phyloP scores from a whole-genome alignment of 2,888 invertebrate genomes.

The Aphelenchoides bicaudatus region DNA sequence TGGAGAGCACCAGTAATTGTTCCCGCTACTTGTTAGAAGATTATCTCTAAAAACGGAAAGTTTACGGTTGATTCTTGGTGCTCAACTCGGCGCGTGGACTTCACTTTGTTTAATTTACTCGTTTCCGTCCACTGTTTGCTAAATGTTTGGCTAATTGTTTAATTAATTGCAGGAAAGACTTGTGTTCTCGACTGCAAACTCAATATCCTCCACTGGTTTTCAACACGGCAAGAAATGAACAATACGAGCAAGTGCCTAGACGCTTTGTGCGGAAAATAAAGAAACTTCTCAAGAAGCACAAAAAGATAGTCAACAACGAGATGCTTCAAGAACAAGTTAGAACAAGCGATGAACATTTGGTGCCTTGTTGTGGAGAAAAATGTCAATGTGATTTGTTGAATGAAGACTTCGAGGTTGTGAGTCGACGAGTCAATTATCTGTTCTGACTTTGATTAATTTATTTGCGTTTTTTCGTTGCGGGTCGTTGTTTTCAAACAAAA shows the following conservation, averaged over 20 bases:
- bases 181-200: too few relatives aligned
- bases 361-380: constrained; percentile 38
- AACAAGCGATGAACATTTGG: constrained; percentile 36
- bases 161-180: too few relatives aligned
- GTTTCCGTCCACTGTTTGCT: too few relatives aligned
- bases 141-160: constrained; percentile 56
- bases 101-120: too few relatives aligned
- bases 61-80: too few relatives aligned
- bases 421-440: constrained; percentile 11
- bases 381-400: constrained; percentile 29
- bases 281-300: constrained; percentile 22
- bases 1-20: too few relatives aligned
- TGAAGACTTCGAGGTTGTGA: constrained; percentile 15
- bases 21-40: too few relatives aligned
- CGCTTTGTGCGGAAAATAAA: constrained; percentile 24
- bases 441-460: too few relatives aligned
- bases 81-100: too few relatives aligned
- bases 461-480: too few relatives aligned
- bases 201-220: constrained; percentile 63
- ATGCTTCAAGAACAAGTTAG: constrained; percentile 48
- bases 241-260: constrained; percentile 31
- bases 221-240: constrained; percentile 63
- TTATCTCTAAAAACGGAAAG: too few relatives aligned
- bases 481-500: too few relatives aligned
- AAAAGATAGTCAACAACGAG: constrained; percentile 33